Base-by-base conservation (phyloP, 1,140 invertebrate genomes). In the Nasonia longicornis region DNA sequence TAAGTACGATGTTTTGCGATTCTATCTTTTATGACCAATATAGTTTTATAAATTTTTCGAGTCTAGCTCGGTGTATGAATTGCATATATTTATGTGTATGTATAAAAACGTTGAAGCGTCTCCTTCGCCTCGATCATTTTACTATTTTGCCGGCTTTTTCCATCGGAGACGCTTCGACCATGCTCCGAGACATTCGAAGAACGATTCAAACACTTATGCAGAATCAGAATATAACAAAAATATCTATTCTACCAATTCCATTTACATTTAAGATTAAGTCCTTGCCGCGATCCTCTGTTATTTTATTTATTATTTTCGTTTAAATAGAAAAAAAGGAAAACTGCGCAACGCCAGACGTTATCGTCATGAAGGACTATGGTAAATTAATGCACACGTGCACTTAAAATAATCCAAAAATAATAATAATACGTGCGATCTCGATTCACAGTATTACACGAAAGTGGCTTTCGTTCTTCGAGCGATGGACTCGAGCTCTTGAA, bases 241-340 rank as follows among this genome's bases (percentile, higher is more conserved):
- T 71, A 72, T 77, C 73, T 76, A 76, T 76, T 70, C 80, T 76
- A 77, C 67, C 66, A 81, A 69, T 71, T 81, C 74, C 80, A 81
- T 77, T 76, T 81, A 81, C 73, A 77, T 66, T 75, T 75, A 80
- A 48, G 8, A 75, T 69, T 80, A 64, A 71, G 10, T 76, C 64
- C 80, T 63, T 67, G 66, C 29, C 74, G 45, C 73, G 31, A 63
- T 79, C n/a, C 66, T 78, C n/a, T 72, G 11, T 35, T 63, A 79
- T n/a, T 69, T 78, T 69, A 48, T 48, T 67, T 48, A 69, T 22
- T n/a, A 58, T 58, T 76, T 35, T 16, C 29, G 69, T 78, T 71
- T 70, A 69, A 77, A 78, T 69, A 69, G 52, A 58, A 75, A 31
- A 69, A 45, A 66, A 45, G 42, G 29, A 42, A 42, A 16, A 75